A percentile compares a stretch with the other conserved stretches of the same genome.
phyloP scores from a whole-genome alignment of 2,797 vertebrate species.

The Threskiornis aethiopicus region DNA sequence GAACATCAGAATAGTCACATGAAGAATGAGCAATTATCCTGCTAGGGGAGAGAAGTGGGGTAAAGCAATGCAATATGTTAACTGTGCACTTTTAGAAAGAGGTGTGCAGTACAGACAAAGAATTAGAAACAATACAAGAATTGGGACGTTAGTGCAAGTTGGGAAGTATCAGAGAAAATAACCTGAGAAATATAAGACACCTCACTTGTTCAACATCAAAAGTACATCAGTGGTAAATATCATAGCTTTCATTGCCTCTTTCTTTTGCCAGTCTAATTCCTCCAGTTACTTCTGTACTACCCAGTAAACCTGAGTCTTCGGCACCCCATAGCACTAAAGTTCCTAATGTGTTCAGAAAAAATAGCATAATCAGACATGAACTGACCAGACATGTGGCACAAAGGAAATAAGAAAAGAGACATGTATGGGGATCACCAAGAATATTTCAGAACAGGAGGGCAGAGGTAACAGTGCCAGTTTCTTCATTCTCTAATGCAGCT shows the following conservation, averaged over 20 bases:
- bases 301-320: background rate
- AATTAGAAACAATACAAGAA: background rate
- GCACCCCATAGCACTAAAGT: background rate
- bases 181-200: background rate
- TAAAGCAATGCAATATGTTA: background rate
- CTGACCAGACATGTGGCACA: background rate
- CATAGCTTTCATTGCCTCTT: background rate
- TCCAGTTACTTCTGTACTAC: background rate
- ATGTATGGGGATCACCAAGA: background rate
- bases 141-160: background rate
- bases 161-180: background rate
- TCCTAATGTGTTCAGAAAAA: background rate
- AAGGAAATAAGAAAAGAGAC: background rate
- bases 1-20: background rate
- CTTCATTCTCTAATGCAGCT: background rate
- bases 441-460: background rate
- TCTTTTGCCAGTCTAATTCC: background rate
- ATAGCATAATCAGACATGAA: background rate
- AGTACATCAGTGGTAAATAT: background rate
- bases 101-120: background rate
- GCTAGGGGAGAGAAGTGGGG: background rate
- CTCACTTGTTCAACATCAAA: background rate
- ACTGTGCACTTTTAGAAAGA: background rate
- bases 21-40: background rate
- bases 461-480: background rate